These are phyloP conservation scores for Drosophila tani DNA, from an alignment of 1,140 invertebrate species.

Conservation along the genomic window DNA sequence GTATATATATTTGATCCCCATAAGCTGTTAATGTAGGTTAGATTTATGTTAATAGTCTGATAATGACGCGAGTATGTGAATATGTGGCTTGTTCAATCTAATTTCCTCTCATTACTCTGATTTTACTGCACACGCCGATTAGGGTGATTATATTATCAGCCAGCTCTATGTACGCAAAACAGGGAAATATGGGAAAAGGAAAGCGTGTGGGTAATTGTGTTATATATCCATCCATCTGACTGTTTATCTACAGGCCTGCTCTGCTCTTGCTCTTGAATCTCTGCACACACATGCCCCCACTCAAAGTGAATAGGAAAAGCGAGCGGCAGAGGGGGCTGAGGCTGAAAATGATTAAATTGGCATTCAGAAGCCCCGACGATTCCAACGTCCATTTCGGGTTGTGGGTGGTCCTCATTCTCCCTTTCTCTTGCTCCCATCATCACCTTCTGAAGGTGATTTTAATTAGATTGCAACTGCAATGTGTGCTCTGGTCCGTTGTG, in stretches of 20 bases:
- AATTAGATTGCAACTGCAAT: constrained; percentile 69
- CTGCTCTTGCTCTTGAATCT: constrained; percentile 28
- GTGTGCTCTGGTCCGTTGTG: constrained; percentile 18
- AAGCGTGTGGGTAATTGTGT: constrained; percentile 32
- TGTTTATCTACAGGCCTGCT: constrained; percentile 14
- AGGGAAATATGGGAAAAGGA: constrained; percentile 9
- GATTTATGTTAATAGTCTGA: constrained; percentile 11
- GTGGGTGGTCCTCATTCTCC: background rate
- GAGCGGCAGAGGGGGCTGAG: background rate
- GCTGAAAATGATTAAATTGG: constrained; percentile 38
- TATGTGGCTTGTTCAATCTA: constrained; percentile 4
- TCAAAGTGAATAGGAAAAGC: constrained; percentile 14
- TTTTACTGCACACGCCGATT: constrained; percentile 6
- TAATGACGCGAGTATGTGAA: constrained; percentile 17
- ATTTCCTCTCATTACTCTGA: constrained; percentile 15
- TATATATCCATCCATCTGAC: background rate
- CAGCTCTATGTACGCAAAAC: constrained; percentile 6
- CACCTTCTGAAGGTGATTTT: constrained; percentile 74
- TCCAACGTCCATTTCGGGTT: constrained; percentile 11
- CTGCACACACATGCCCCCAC: constrained; percentile 14
- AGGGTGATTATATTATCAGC: constrained; percentile 23
- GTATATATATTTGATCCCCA: background rate
- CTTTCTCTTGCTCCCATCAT: constrained; percentile 19
- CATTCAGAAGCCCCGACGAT: constrained; percentile 31
- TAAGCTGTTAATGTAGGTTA: background rate